phyloP scores from a whole-genome alignment of 1,140 invertebrate species.

The Halesus radiatus region DNA sequence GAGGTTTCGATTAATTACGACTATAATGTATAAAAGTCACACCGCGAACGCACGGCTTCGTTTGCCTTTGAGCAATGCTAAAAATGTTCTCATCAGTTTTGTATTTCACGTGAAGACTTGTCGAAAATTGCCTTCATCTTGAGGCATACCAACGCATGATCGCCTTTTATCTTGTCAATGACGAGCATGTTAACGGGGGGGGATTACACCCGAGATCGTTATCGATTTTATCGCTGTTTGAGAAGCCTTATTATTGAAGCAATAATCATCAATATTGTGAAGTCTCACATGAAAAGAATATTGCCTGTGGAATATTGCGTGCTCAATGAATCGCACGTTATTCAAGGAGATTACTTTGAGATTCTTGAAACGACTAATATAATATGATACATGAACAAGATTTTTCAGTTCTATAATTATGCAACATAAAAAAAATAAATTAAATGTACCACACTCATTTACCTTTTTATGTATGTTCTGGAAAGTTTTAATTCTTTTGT shows the following conservation, averaged over 20 bases:
- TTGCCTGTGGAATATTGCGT: background rate
- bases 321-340: background rate
- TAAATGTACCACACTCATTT: no score
- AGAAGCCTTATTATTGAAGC: slow-evolving; percentile 12
- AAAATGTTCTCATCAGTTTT: slow-evolving; percentile 29
- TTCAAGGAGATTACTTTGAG: background rate
- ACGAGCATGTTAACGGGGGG: slow-evolving; percentile 14
- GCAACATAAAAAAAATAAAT: no score
- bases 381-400: background rate
- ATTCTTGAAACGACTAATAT: background rate
- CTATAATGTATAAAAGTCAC: background rate
- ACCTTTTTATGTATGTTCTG: no score
- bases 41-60: background rate
- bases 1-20: slow-evolving; percentile 21
- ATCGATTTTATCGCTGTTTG: slow-evolving; percentile 1
- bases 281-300: background rate
- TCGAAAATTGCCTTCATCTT: background rate
- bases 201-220: background rate
- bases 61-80: background rate
- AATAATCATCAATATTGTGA: background rate
- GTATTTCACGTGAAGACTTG: background rate
- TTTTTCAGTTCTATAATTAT: background rate
- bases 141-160: background rate
- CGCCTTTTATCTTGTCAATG: background rate
- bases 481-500: no score